Percentiles rank a stretch among this genome's conserved stretches.
Evolutionary conservation across 2,113 vertebrate genomes (phyloP).

Genomic region (Silurus glanis): DNA sequence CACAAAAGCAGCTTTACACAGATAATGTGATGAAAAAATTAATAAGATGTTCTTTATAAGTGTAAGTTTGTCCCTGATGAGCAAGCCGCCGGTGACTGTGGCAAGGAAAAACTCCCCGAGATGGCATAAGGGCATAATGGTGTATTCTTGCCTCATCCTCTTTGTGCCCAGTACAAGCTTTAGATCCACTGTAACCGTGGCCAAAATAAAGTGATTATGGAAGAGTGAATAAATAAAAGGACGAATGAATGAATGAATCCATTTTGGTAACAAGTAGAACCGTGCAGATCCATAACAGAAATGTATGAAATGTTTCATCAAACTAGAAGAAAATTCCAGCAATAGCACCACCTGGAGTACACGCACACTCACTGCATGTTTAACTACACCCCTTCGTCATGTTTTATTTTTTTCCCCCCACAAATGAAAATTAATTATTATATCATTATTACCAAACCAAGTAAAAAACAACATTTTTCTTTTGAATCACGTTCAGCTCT

Average conservation of each 20-base stretch:
- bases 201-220: not conserved
- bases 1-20: too few relatives aligned
- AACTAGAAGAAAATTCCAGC: not conserved
- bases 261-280: not conserved
- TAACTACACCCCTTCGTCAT: not conserved
- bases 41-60: too few relatives aligned
- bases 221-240: not conserved
- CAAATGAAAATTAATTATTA: not conserved
- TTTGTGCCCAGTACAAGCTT: not conserved
- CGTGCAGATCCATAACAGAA: not conserved
- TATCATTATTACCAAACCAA: not conserved
- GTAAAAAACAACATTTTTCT: not conserved
- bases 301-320: not conserved
- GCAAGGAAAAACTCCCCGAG: too few relatives aligned
- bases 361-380: not conserved
- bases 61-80: too few relatives aligned
- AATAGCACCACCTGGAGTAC: constrained; percentile 18
- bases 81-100: too few relatives aligned
- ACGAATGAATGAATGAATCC: not conserved
- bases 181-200: not conserved
- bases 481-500: constrained; percentile 40
- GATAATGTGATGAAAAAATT: too few relatives aligned
- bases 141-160: not conserved
- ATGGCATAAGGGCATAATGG: too few relatives aligned
- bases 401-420: not conserved